Base-by-base conservation (phyloP, 2,888 invertebrate species). In the Epinotia demarniana region DNA sequence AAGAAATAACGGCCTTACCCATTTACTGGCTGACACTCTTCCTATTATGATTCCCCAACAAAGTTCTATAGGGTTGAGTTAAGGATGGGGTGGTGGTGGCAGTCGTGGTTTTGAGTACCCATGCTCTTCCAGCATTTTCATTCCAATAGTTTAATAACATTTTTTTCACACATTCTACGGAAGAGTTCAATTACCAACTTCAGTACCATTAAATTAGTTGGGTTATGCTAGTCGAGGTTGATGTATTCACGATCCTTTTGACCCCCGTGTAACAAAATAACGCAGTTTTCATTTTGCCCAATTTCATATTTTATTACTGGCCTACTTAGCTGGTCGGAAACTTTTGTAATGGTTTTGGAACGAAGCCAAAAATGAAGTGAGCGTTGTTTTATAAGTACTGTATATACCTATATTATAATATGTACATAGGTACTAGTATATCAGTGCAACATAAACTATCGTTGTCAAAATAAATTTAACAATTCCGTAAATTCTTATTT, bases 271-370 rank as follows among this genome's bases (percentile, higher is more conserved):
- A 66, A 58, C 72, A 72, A 72, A 64, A 72, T 78, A 78, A 81
- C 83, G 82, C 79, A 79, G 80, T 79, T 83, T 82, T 81, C 81
- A 82, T 84, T 83, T 83, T 82, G 79, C 80, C 80, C 80, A 82
- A 83, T 87, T 86, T 88, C 88, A 89, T 89, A 90, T 89, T 90
- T 89, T 87, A 90, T 88, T 87, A 88, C 89, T 85, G 85, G 80
- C 85, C 88, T 86, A 90, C 89, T 91, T 90, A 90, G 87, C 80
- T 80, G 84, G 79, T 85, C 84, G 83, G 87, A 87, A 90, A 90
- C 85, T 90, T 90, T 90, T 89, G 87, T 91, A 91, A 92, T 90
- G 87, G 87, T 82, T 88, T 88, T 92, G 92, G 91, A 89, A 78
- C 80, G 75, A n/a, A 53, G 90, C 92, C 92, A 91, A 84, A 80